These are phyloP conservation scores for Antennarius maculatus DNA, from an alignment of 2,797 vertebrate genomes.

Conservation along the genomic window DNA sequence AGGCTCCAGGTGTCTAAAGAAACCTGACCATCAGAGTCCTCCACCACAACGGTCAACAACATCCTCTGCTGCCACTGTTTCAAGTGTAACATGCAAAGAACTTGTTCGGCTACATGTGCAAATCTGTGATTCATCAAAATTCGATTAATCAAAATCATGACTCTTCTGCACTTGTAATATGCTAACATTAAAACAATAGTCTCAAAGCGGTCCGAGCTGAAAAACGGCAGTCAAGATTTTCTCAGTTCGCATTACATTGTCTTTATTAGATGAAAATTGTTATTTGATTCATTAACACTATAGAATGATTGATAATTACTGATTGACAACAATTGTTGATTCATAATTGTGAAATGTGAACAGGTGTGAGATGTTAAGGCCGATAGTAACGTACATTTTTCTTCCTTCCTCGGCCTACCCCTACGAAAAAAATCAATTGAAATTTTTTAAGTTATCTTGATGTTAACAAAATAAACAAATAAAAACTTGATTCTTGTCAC, in stretches of 20 bases:
- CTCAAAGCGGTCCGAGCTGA: background rate
- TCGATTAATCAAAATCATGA: background rate
- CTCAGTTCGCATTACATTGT: background rate
- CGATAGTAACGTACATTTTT: too few relatives aligned
- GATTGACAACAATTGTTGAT: too few relatives aligned
- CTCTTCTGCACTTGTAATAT: too few relatives aligned
- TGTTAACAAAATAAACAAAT: too few relatives aligned
- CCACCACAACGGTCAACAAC: conserved; percentile 19
- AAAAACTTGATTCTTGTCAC: too few relatives aligned
- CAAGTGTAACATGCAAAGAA: conserved; percentile 1
- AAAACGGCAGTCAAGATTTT: background rate
- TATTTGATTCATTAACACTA: background rate
- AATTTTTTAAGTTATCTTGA: too few relatives aligned
- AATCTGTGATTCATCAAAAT: background rate
- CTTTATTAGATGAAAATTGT: background rate
- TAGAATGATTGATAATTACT: too few relatives aligned
- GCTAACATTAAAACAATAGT: conserved; percentile 2
- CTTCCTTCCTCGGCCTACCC: too few relatives aligned
- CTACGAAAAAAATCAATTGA: too few relatives aligned
- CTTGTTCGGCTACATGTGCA: background rate
- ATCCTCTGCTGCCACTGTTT: conserved; percentile 44
- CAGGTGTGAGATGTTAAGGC: too few relatives aligned
- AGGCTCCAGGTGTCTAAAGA: conserved; percentile 68
- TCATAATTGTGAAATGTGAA: too few relatives aligned
- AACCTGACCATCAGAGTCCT: conserved; percentile 62